These are phyloP conservation scores for Dinocampus coccinellae DNA, from an alignment of 2,888 invertebrate genomes.

Conservation along the genomic window DNA sequence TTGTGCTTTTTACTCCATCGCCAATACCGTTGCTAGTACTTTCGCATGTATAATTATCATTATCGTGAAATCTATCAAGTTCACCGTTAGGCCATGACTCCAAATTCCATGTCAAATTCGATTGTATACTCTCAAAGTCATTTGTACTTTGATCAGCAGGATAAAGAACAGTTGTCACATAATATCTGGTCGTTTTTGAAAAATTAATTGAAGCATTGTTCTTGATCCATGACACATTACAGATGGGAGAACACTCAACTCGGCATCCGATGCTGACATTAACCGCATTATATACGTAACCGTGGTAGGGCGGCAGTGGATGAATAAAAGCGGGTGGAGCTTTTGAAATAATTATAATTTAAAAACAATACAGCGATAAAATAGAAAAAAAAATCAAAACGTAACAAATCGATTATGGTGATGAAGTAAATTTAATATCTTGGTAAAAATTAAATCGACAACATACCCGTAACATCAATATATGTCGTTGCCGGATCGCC, in stretches of 20 bases:
- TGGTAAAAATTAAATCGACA: constrained; percentile 10
- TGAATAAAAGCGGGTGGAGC: constrained; percentile 91
- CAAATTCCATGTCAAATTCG: constrained; percentile 92
- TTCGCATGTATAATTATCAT: constrained; percentile 83
- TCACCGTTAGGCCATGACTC: constrained; percentile 84
- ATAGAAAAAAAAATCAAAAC: not conserved
- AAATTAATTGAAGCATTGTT: constrained; percentile 79
- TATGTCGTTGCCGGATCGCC: constrained; percentile 78
- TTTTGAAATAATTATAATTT: constrained; percentile 60
- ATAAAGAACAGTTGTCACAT: constrained; percentile 77
- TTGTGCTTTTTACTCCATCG: constrained; percentile 84
- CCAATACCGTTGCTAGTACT: constrained; percentile 85
- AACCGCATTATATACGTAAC: constrained; percentile 81
- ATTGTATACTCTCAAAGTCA: constrained; percentile 90
- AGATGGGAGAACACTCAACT: constrained; percentile 90
- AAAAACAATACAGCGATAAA: constrained; percentile 74
- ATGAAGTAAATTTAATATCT: constrained; percentile 10
- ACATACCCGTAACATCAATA: constrained; percentile 78
- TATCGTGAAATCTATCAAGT: constrained; percentile 82
- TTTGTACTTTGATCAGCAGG: constrained; percentile 83
- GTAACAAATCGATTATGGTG: not conserved
- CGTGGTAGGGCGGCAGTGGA: constrained; percentile 85
- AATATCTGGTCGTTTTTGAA: constrained; percentile 74
- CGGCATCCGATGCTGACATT: constrained; percentile 82
- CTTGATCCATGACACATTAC: constrained; percentile 88